These are phyloP conservation scores for Pachydiplax longipennis DNA, from an alignment of 2,888 invertebrate species.

Conservation along the genomic window DNA sequence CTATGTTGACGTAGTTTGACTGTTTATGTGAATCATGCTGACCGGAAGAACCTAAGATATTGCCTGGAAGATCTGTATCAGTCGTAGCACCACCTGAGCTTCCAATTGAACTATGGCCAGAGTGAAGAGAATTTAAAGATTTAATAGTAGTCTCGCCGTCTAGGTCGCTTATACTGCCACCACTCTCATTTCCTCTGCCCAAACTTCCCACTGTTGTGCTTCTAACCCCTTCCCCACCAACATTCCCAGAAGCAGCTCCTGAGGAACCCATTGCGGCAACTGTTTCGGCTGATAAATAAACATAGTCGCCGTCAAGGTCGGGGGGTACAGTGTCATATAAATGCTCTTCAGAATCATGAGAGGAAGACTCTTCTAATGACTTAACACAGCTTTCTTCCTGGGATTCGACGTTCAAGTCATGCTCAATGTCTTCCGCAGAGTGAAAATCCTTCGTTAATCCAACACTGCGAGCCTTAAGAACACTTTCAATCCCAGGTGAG, in stretches of 20 bases:
- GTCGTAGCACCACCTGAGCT: conserved; percentile 54
- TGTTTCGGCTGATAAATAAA: conserved; percentile 64
- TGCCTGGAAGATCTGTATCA: conserved; percentile 53
- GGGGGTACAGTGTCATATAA: conserved; percentile 66
- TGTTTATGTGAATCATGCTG: conserved; percentile 56
- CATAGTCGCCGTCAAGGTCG: conserved; percentile 71
- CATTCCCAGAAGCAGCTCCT: background rate
- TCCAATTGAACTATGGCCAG: conserved; percentile 53
- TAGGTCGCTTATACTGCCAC: conserved; percentile 49
- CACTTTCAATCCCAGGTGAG: background rate
- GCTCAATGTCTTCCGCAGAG: background rate
- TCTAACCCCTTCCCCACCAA: background rate
- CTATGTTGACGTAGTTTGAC: conserved; percentile 91
- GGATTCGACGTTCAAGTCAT: background rate
- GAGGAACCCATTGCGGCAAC: conserved; percentile 37
- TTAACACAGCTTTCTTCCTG: background rate
- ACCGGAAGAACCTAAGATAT: conserved; percentile 52
- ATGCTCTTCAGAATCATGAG: conserved; percentile 58
- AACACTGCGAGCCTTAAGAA: background rate
- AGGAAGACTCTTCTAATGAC: background rate
- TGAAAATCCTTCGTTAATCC: background rate
- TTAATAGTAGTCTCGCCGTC: conserved; percentile 53
- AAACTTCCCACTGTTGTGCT: background rate
- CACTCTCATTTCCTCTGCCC: conserved; percentile 46
- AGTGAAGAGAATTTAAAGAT: conserved; percentile 54